A percentile compares a stretch with the other conserved stretches of the same genome.
Conservation (phyloP, 2,113 vertebrate species). For the Hystrix cristata region DNA sequence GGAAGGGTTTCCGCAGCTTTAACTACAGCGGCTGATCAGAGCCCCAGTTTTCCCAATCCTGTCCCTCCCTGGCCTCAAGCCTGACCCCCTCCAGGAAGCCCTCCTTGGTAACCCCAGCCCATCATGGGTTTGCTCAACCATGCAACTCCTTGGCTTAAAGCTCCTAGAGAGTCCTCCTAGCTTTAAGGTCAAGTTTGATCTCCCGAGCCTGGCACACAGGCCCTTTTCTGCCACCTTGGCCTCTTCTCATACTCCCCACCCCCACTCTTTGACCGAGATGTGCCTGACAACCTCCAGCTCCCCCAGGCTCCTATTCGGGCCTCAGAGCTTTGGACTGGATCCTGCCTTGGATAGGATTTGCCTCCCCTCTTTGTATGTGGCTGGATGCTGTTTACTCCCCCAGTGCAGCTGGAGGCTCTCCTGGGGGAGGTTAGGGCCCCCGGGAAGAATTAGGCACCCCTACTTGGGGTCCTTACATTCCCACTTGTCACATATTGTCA, state of each 20-base stretch:
- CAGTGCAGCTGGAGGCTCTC: neutral
- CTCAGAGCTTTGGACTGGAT: conserved; percentile 17
- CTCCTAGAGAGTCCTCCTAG: neutral
- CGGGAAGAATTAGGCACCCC: neutral
- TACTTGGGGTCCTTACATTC: neutral
- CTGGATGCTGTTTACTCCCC: conserved; percentile 22
- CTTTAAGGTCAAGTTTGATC: neutral
- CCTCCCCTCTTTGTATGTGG: conserved; percentile 4
- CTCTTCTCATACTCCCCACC: neutral
- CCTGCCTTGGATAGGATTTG: neutral
- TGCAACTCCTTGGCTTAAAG: neutral
- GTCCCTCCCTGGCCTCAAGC: neutral
- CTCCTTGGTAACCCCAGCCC: conserved; percentile 23
- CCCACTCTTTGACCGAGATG: neutral
- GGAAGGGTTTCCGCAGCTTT: conserved; percentile 16
- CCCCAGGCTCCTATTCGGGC: neutral
- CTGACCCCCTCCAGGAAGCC: conserved; percentile 62
- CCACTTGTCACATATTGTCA: neutral
- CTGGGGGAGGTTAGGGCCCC: neutral
- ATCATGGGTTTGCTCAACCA: neutral
- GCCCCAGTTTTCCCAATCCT: neutral
- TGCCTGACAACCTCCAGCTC: neutral
- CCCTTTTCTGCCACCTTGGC: neutral
- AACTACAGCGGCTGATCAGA: neutral
- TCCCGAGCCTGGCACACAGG: neutral